Evolutionary conservation across 2,888 invertebrate species (phyloP).

Genomic region (Melolontha melolontha): DNA sequence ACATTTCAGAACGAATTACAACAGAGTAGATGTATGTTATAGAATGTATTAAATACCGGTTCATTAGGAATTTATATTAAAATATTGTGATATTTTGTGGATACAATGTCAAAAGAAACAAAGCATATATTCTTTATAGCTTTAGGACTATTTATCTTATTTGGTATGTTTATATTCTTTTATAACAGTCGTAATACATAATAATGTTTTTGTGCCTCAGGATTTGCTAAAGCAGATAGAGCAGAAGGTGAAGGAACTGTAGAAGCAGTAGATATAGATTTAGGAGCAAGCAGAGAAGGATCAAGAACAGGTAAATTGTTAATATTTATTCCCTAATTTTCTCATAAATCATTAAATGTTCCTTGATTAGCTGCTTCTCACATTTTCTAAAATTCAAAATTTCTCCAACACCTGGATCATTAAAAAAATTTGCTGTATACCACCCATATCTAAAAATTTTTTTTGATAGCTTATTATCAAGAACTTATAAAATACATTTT

Average conservation of each 20-base stretch:
- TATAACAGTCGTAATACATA: not conserved
- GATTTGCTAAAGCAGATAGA: conserved; percentile 64
- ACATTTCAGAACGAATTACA: conserved; percentile 35
- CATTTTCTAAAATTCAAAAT: conserved; percentile 65
- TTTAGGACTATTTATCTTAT: conserved; percentile 56
- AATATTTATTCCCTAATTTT: conserved; percentile 55
- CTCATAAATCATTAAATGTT: conserved; percentile 60
- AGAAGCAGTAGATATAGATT: conserved; percentile 79
- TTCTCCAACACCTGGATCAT: conserved; percentile 51
- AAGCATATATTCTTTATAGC: conserved; percentile 58
- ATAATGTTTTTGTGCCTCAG: conserved; percentile 55
- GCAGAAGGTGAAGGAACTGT: conserved; percentile 67
- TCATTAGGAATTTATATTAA: conserved; percentile 2
- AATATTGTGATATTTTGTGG: conserved; percentile 4
- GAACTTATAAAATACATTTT: not conserved
- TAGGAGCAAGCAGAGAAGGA: conserved; percentile 88
- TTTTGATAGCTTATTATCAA: conserved; percentile 10
- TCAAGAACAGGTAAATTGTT: conserved; percentile 83
- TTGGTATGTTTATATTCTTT: conserved; percentile 56
- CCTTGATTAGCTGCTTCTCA: conserved; percentile 61
- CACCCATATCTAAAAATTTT: conserved; percentile 63
- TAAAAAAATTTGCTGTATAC: conserved; percentile 56
- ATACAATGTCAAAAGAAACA: conserved; percentile 53
- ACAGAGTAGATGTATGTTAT: conserved; percentile 11
- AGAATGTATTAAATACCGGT: conserved; percentile 40